phyloP scores from a whole-genome alignment of 2,888 invertebrate species.

The Ganaspis brasiliensis region DNA sequence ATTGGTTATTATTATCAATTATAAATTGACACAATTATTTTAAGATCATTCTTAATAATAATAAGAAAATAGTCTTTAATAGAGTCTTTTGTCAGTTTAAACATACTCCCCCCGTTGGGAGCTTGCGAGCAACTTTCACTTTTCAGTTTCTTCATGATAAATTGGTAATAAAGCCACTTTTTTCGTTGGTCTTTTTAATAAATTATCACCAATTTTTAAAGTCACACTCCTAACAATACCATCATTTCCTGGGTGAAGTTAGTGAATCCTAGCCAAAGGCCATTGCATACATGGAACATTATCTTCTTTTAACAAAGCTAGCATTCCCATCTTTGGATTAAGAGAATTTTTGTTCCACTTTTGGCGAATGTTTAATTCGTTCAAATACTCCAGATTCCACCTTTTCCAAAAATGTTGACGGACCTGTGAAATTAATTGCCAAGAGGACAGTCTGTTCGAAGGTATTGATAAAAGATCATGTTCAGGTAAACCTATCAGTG shows the following conservation, averaged over 20 bases:
- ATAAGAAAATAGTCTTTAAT: too few relatives aligned
- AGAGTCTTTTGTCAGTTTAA: too few relatives aligned
- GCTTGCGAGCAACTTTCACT: neutral
- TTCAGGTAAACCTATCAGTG: neutral
- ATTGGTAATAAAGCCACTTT: neutral
- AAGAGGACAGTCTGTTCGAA: neutral
- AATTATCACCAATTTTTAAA: neutral
- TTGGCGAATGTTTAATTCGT: neutral
- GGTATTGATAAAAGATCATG: neutral
- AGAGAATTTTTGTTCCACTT: neutral
- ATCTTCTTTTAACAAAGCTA: neutral
- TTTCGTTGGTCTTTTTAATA: neutral
- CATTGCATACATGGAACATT: neutral
- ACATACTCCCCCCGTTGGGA: conserved; percentile 14
- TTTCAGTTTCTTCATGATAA: neutral
- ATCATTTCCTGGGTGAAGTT: neutral
- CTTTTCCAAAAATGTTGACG: conserved; percentile 59
- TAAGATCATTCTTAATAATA: too few relatives aligned
- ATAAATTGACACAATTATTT: too few relatives aligned
- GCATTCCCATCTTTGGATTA: neutral
- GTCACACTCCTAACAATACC: neutral
- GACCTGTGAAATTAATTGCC: conserved; percentile 11
- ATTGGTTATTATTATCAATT: too few relatives aligned
- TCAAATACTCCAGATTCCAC: conserved; percentile 23
- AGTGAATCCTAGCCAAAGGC: neutral